phyloP scores from a whole-genome alignment of 2,888 invertebrate species.

The Ophioninae sp. region DNA sequence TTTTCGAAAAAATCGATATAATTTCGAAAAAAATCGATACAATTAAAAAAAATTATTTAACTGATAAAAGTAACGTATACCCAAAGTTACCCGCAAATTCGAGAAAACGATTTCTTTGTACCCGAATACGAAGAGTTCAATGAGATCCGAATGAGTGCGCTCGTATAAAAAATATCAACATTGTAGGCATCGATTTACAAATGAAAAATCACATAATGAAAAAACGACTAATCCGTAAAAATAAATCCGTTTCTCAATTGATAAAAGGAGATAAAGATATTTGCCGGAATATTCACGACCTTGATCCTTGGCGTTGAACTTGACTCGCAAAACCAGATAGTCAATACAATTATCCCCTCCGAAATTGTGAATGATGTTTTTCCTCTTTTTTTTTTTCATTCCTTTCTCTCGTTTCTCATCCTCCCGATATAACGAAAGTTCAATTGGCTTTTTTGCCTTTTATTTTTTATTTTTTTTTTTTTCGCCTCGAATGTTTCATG shows the following conservation, averaged over 20 bases:
- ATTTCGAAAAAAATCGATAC: too few species aligned
- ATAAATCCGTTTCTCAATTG: conserved; percentile 1
- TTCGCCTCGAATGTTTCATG: not conserved
- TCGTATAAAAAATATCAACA: too few species aligned
- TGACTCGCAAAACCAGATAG: conserved; percentile 54
- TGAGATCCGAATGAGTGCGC: too few species aligned
- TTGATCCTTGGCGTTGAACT: conserved; percentile 54
- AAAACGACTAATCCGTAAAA: not conserved
- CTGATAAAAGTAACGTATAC: too few species aligned
- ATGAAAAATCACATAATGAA: not conserved
- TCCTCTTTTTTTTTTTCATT: conserved; percentile 10
- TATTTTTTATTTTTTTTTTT: not conserved
- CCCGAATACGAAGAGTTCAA: too few species aligned
- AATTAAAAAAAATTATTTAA: too few species aligned
- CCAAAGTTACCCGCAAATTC: too few species aligned
- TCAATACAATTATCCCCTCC: conserved; percentile 43
- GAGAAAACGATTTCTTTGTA: too few species aligned
- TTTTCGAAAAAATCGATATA: too few species aligned
- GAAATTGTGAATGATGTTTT: conserved; percentile 18
- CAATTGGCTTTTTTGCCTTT: not conserved
- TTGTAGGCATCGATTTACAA: too few species aligned
- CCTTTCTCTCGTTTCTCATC: not conserved
- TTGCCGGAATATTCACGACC: conserved; percentile 50
- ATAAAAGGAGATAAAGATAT: conserved; percentile 26
- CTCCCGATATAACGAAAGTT: conserved; percentile 30